phyloP scores from a whole-genome alignment of 1,140 invertebrate species.

The Sweltsa coloradensis region DNA sequence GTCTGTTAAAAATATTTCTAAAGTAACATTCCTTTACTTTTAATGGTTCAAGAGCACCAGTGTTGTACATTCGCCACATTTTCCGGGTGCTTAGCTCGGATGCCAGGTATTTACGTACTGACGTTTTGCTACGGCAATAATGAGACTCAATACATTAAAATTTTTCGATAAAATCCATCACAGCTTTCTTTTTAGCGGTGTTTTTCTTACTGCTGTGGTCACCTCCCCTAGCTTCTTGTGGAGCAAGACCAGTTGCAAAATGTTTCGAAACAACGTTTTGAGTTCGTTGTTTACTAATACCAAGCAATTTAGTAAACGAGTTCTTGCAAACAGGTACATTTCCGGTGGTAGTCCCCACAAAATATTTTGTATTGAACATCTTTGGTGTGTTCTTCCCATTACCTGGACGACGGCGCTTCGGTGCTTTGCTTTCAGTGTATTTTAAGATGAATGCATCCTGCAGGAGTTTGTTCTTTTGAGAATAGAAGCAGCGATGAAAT shows the following conservation, averaged over 20 bases:
- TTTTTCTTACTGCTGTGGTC: background rate
- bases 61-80: constrained; percentile 11
- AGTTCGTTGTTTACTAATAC: no score
- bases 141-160: constrained; percentile 14
- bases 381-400: no score
- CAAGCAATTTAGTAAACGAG: no score
- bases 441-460: no score
- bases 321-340: no score
- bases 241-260: background rate
- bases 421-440: no score
- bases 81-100: constrained; percentile 11
- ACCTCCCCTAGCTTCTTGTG: constrained; percentile 2
- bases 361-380: no score
- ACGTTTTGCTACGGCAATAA: constrained; percentile 11
- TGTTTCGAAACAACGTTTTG: no score
- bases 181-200: constrained; percentile 4
- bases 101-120: constrained; percentile 9
- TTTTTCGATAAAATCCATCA: constrained; percentile 7
- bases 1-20: constrained; percentile 13
- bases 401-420: no score
- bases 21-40: constrained; percentile 16
- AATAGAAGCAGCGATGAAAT: no score
- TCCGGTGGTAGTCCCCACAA: no score
- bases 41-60: constrained; percentile 2
- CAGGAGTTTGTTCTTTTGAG: no score